A percentile compares a stretch with the other conserved stretches of the same genome.
Evolutionary conservation across 2,888 invertebrate species (phyloP).

Genomic region (Mycogona germanica): DNA sequence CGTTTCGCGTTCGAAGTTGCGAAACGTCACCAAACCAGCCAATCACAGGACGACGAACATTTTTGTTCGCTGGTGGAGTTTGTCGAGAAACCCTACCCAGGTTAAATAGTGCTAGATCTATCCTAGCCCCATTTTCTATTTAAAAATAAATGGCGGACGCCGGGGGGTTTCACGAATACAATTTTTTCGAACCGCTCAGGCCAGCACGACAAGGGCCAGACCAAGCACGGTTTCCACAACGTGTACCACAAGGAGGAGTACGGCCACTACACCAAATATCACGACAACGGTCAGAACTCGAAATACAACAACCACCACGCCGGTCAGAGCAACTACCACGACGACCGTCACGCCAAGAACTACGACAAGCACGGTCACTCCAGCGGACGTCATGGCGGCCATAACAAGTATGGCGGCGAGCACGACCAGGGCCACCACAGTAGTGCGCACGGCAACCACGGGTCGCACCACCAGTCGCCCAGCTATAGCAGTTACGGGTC

Average conservation of each 20-base stretch:
- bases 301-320: conserved; percentile 11
- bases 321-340: conserved; percentile 1
- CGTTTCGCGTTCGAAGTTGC: too few species aligned
- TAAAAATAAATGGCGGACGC: too few species aligned
- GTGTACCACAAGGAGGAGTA: conserved; percentile 3
- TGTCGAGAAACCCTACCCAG: too few species aligned
- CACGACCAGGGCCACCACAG: conserved; percentile 9
- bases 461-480: background rate
- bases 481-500: background rate
- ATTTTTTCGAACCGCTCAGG: too few species aligned
- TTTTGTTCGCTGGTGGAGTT: too few species aligned
- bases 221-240: conserved; percentile 3
- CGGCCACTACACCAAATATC: conserved; percentile 9
- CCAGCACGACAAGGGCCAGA: background rate
- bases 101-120: too few species aligned
- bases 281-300: conserved; percentile 8
- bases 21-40: too few species aligned
- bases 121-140: too few species aligned
- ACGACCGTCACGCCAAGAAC: conserved; percentile 6
- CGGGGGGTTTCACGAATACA: too few species aligned
- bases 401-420: conserved; percentile 11
- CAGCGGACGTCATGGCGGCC: background rate
- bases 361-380: conserved; percentile 11
- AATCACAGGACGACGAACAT: too few species aligned
- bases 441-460: background rate